These are phyloP conservation scores for Agrilus biguttatus DNA, from an alignment of 2,888 invertebrate species.

Conservation along the genomic window DNA sequence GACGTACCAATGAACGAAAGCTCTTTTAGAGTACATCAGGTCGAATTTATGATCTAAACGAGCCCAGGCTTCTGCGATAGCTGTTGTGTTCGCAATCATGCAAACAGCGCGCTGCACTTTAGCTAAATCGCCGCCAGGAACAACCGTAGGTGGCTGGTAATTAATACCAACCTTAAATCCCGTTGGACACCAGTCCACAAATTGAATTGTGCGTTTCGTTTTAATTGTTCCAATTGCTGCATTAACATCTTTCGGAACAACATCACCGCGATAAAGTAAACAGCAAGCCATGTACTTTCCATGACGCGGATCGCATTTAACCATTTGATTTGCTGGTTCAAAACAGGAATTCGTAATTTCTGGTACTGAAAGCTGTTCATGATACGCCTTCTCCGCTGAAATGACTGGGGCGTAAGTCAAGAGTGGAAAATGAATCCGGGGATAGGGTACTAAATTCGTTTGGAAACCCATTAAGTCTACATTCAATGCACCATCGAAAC, in stretches of 20 bases:
- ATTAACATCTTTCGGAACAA: conserved; percentile 36
- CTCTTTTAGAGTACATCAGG: conserved; percentile 52
- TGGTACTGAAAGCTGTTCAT: conserved; percentile 39
- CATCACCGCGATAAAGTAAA: conserved; percentile 33
- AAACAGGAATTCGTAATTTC: conserved; percentile 49
- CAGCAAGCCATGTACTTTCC: conserved; percentile 42
- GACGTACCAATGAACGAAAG: conserved; percentile 64
- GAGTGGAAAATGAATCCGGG: conserved; percentile 46
- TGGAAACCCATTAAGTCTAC: conserved; percentile 47
- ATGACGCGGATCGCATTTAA: conserved; percentile 38
- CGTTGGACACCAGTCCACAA: conserved; percentile 19
- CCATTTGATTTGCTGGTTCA: conserved; percentile 46
- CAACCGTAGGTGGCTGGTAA: conserved; percentile 35
- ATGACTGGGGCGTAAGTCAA: conserved; percentile 41
- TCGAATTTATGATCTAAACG: conserved; percentile 54
- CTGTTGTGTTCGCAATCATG: conserved; percentile 68
- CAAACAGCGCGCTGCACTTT: conserved; percentile 91
- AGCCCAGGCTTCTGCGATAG: conserved; percentile 53
- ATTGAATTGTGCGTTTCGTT: conserved; percentile 36
- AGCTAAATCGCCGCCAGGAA: conserved; percentile 47
- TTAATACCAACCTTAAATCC: conserved; percentile 33
- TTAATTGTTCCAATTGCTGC: conserved; percentile 42
- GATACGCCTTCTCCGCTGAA: conserved; percentile 43
- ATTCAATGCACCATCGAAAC: conserved; percentile 45
- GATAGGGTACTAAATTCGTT: conserved; percentile 42